Base-by-base conservation (phyloP, 2,888 invertebrate species). In the Volucella inanis region DNA sequence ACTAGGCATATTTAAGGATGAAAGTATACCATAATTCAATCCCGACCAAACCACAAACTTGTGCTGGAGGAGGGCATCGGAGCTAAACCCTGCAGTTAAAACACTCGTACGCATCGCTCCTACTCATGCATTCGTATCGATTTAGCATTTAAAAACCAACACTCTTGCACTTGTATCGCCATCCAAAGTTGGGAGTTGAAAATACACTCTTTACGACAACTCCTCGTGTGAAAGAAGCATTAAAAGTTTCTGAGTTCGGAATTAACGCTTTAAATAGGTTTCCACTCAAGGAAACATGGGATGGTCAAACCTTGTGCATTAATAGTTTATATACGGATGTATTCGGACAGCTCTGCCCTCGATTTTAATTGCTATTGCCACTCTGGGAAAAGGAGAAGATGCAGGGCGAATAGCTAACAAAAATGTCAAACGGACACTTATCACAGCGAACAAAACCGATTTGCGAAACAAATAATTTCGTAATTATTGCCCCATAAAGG, bases 401-500 rank as follows among this genome's bases (percentile, higher is more conserved):
- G 43, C 77, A 22, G 18, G 18, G 18, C 18, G 18, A 2, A 2
- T 22, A 22, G 18, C 18, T 18, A 18, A 18, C 18, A 18, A 18
- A 18, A 18, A 18, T 22, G 2, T 2, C 61, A 74, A 65, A 70
- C 74, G 31, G 75, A 52, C 72, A 83, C 31, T 31, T 6, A 75
- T 15, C 71, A 84, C 59, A 84, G 71, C 75, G 54, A 80, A 80
- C 71, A 84, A 85, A 85, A 81, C 85, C 31, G 81, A 85, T 85
- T 81, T 85, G 77, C 81, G 76, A 67, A 77, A 76, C 77, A 81
- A 85, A 80, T 76, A 77, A 77, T 76, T 68, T 72, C 81, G 81
- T 85, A 85, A 85, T 85, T 81, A 85, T 72, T 52, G 43, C 72
- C 50, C 70, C 70, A 43, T 79, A 74, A 61, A 57, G 78, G 74